Base-by-base conservation (phyloP, 2,113 vertebrate genomes). In the Pterocles burchelli region DNA sequence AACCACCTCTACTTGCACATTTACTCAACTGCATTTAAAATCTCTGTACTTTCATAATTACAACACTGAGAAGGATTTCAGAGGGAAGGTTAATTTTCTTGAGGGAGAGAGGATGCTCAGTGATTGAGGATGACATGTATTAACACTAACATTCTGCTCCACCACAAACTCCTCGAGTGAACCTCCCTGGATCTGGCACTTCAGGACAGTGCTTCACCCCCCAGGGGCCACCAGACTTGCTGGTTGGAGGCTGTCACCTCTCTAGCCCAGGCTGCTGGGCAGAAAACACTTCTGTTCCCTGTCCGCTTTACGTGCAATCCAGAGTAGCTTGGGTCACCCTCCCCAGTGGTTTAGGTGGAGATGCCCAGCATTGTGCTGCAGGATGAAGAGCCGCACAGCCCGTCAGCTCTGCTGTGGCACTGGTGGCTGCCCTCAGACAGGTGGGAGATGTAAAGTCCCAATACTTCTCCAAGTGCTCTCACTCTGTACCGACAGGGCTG, bases 11-110 rank as follows among this genome's bases (percentile, higher is more conserved):
- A 38, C 67, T 96, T 49, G 46, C 59, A 70, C 57, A 52, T 84
- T 89, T 94, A 78, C 33, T 89, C 48, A 82, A 46, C 59, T 70
- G 51, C 58, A 55, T 89, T 94, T 89, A 67, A 94, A 93, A 75
- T 82, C 74, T 19, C 85, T 89, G 16, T 93, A 78, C 57, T 88
- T 79, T 51, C 36, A n/a, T 72, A 91, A 87, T 91, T 82, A 58
- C n/a, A 72, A 36, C 87, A 57, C 15, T 61, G 57, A 65, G 48
- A 89, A 57, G 62, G 70, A 54, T 89, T 92, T 89, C 73, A 85
- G 78, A 77, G 33, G 46, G 62, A 73, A 93, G 51, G 66, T 49
- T 79, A 25, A 94, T 85, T 85, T 92, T 72, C 74, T 72, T n/a
- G 58, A 41, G 28, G 31, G 66, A 88, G 51, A 49, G 31, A 65